Evolutionary conservation across 2,797 vertebrate genomes (phyloP).

Genomic region (Chelon auratus): DNA sequence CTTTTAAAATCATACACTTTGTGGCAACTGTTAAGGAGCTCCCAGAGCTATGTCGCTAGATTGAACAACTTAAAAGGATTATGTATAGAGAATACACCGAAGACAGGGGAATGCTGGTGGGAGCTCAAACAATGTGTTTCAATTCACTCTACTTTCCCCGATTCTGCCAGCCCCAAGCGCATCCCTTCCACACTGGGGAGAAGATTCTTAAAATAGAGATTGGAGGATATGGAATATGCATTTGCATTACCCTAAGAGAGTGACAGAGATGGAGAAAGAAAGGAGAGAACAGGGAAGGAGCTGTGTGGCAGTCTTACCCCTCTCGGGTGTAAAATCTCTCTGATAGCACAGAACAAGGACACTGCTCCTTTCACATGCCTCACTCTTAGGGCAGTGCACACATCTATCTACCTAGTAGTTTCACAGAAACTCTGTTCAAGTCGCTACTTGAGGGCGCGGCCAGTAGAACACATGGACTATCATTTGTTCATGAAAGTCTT

Average conservation of each 20-base stretch:
- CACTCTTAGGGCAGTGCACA: constrained; percentile 53
- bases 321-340: constrained; percentile 64
- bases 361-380: constrained; percentile 74
- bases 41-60: constrained; percentile 32
- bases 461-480: too few relatives aligned
- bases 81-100: constrained; percentile 38
- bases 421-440: too few relatives aligned
- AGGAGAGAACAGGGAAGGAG: constrained; percentile 54
- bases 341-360: constrained; percentile 77
- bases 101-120: constrained; percentile 38
- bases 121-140: constrained; percentile 51
- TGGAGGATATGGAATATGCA: constrained; percentile 48
- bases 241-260: constrained; percentile 72
- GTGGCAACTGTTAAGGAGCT: constrained; percentile 33
- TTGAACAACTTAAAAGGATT: constrained; percentile 60
- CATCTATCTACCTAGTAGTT: neutral
- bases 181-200: constrained; percentile 60
- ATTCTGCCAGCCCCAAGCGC: constrained; percentile 66
- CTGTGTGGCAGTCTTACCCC: constrained; percentile 60
- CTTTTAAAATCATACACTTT: constrained; percentile 48
- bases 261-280: constrained; percentile 68
- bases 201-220: constrained; percentile 75
- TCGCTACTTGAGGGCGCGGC: constrained; percentile 28
- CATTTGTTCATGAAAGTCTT: too few relatives aligned
- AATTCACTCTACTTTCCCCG: constrained; percentile 70